Evolutionary conservation across 2,888 invertebrate genomes (phyloP).

Genomic region (Lapara coniferarum): DNA sequence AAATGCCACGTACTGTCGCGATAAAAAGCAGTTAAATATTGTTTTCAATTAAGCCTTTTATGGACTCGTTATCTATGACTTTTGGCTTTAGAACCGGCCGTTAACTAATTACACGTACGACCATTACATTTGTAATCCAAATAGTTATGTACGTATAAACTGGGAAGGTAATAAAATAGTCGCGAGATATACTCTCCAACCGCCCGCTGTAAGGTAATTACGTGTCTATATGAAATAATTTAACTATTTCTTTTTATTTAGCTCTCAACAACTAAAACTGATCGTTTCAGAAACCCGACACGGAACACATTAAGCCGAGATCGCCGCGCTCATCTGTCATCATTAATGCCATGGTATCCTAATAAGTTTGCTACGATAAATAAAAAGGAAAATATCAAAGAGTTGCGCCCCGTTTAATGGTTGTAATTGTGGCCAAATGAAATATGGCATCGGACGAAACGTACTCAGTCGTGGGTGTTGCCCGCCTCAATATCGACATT

Average conservation of each 20-base stretch:
- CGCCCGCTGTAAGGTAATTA: slow-evolving; percentile 37
- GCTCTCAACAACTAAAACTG: slow-evolving; percentile 42
- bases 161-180: slow-evolving; percentile 15
- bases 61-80: slow-evolving; percentile 41
- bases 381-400: slow-evolving; percentile 78
- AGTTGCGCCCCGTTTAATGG: slow-evolving; percentile 79
- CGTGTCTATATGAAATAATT: slow-evolving; percentile 56
- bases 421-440: slow-evolving; percentile 81
- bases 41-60: slow-evolving; percentile 48
- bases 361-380: slow-evolving; percentile 81
- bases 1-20: slow-evolving; percentile 37
- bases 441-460: slow-evolving; percentile 68
- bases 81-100: slow-evolving; percentile 37
- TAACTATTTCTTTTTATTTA: slow-evolving; percentile 55
- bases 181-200: slow-evolving; percentile 23
- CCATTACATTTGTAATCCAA: slow-evolving; percentile 27
- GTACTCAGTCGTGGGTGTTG: slow-evolving; percentile 75
- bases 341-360: slow-evolving; percentile 81
- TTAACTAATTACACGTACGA: slow-evolving; percentile 39
- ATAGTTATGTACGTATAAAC: slow-evolving; percentile 20
- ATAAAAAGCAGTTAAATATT: slow-evolving; percentile 45
- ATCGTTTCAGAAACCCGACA: slow-evolving; percentile 58
- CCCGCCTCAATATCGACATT: slow-evolving; percentile 73
- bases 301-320: slow-evolving; percentile 69
- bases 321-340: slow-evolving; percentile 78